phyloP scores from a whole-genome alignment of 2,113 vertebrate species.

The Neogale vison region DNA sequence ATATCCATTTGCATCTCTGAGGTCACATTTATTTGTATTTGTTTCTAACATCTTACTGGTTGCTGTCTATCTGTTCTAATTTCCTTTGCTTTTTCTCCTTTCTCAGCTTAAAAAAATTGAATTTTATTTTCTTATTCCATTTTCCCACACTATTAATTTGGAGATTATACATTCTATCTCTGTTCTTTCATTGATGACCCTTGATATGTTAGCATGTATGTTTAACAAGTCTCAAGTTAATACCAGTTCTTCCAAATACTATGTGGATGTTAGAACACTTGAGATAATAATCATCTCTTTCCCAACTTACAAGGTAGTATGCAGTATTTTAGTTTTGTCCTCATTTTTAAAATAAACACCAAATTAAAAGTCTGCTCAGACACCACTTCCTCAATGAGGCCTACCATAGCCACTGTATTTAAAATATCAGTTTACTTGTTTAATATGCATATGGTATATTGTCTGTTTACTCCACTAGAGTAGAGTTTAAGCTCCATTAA shows the following conservation, averaged over 20 bases:
- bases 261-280: not conserved
- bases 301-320: not conserved
- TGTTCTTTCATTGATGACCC: conserved; percentile 13
- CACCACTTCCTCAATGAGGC: not conserved
- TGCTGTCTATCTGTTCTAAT: not conserved
- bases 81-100: conserved; percentile 3
- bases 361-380: not conserved
- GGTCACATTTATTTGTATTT: not conserved
- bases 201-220: not conserved
- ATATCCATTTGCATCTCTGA: not conserved
- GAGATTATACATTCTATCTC: not conserved
- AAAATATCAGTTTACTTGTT: not conserved
- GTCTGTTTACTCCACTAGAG: not conserved
- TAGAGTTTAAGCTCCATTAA: not conserved
- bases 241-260: not conserved
- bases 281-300: not conserved
- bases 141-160: conserved; percentile 5
- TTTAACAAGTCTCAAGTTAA: not conserved
- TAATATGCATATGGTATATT: not conserved
- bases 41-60: not conserved
- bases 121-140: not conserved
- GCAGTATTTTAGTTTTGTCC: not conserved
- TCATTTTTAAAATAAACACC: not conserved
- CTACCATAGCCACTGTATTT: not conserved
- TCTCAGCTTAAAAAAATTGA: not conserved